These are phyloP conservation scores for Euwallacea similis DNA, from an alignment of 1,140 invertebrate genomes.

Conservation along the genomic window DNA sequence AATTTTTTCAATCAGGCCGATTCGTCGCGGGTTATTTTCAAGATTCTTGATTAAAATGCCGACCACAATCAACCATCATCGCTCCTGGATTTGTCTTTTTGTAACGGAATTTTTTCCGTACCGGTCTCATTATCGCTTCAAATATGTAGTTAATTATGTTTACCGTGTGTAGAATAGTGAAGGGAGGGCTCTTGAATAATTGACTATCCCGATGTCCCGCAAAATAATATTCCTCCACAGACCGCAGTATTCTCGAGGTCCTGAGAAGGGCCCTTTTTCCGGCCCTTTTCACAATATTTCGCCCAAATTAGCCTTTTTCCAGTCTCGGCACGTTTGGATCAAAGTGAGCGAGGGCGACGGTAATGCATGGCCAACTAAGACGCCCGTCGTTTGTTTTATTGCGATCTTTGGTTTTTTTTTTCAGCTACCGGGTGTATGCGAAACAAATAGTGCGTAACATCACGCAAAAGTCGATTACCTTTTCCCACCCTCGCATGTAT, in stretches of 20 bases:
- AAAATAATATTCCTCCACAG: slow-evolving; percentile 10
- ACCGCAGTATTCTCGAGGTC: slow-evolving; percentile 6
- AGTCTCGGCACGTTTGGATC: slow-evolving; percentile 22
- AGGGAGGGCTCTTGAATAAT: too few species aligned
- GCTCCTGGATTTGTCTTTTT: too few species aligned
- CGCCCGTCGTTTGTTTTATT: slow-evolving; percentile 38
- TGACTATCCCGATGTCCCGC: neutral
- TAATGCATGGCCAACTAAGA: slow-evolving; percentile 26
- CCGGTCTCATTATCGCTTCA: too few species aligned
- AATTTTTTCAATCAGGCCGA: slow-evolving; percentile 1
- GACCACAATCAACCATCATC: neutral
- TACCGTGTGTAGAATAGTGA: too few species aligned
- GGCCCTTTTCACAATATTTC: slow-evolving; percentile 26
- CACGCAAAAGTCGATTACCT: too few species aligned
- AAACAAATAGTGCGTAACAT: too few species aligned
- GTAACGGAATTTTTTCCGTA: too few species aligned
- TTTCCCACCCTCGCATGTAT: too few species aligned
- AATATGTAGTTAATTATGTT: too few species aligned
- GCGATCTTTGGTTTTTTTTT: neutral
- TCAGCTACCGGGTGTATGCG: too few species aligned
- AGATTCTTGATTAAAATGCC: slow-evolving; percentile 1
- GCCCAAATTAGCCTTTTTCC: slow-evolving; percentile 24
- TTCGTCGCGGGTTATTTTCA: slow-evolving; percentile 3
- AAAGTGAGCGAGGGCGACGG: slow-evolving; percentile 10
- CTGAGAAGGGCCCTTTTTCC: slow-evolving; percentile 9